Percentiles rank a stretch among this genome's conserved stretches.
phyloP scores from a whole-genome alignment of 2,797 vertebrate genomes.

The Pogoniulus pusillus region DNA sequence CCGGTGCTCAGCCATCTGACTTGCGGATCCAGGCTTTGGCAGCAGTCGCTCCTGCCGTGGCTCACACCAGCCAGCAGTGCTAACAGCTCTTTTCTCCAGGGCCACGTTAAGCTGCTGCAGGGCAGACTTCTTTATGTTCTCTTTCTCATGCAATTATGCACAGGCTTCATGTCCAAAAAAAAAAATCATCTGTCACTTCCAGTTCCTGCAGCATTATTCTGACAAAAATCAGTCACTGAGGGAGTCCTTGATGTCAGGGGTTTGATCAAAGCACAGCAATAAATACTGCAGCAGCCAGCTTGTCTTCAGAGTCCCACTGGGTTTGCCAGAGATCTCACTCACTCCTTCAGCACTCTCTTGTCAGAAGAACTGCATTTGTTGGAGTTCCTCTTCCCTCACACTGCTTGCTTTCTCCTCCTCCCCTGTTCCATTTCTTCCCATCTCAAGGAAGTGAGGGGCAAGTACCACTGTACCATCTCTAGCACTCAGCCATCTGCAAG shows the following conservation, averaged over 20 bases:
- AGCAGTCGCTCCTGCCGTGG: neutral
- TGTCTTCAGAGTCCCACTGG: slow-evolving; percentile 57
- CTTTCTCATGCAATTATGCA: slow-evolving; percentile 63
- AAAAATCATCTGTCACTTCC: slow-evolving; percentile 68
- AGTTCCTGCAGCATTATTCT: slow-evolving; percentile 68
- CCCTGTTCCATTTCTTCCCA: neutral
- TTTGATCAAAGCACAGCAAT: slow-evolving; percentile 67
- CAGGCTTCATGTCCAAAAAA: slow-evolving; percentile 54
- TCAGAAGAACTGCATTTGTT: slow-evolving; percentile 54
- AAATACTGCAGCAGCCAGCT: slow-evolving; percentile 63
- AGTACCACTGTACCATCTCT: slow-evolving; percentile 17
- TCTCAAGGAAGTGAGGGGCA: slow-evolving; percentile 14
- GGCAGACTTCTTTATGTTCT: slow-evolving; percentile 59
- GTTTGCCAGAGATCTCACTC: slow-evolving; percentile 73
- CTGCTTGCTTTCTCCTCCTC: neutral
- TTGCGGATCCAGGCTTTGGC: neutral
- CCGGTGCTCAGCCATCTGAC: neutral
- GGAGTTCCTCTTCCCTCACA: slow-evolving; percentile 12
- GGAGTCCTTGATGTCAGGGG: slow-evolving; percentile 70
- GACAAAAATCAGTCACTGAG: slow-evolving; percentile 70
- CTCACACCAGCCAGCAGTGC: slow-evolving; percentile 43
- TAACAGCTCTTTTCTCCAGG: slow-evolving; percentile 69
- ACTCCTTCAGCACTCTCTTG: slow-evolving; percentile 55
- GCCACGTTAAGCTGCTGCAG: slow-evolving; percentile 58
- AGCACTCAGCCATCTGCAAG: slow-evolving; percentile 50